Percentiles rank a stretch among this genome's conserved stretches.
phyloP scores from a whole-genome alignment of 2,888 invertebrate genomes.

The Amphipoea lucens region DNA sequence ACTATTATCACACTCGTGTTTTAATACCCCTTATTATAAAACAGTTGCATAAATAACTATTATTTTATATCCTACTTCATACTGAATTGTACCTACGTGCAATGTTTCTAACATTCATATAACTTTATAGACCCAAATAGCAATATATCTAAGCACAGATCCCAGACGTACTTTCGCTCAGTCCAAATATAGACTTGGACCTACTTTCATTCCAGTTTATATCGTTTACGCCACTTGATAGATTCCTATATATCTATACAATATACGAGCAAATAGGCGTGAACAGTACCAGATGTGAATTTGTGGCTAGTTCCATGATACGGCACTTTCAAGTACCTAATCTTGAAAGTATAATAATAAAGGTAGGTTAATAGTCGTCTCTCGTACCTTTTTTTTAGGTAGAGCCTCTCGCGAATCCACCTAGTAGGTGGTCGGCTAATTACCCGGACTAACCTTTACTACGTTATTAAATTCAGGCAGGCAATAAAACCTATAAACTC shows the following conservation, averaged over 20 bases:
- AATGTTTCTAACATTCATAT: conserved; percentile 19
- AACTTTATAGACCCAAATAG: conserved; percentile 35
- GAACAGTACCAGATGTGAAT: neutral
- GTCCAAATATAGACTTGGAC: conserved; percentile 48
- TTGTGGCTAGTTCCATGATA: neutral
- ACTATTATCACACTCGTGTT: too few species aligned
- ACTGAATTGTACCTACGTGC: neutral
- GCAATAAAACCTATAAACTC: neutral
- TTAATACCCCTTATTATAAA: too few species aligned
- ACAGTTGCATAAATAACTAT: too few species aligned
- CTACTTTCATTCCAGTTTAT: conserved; percentile 62
- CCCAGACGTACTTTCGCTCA: conserved; percentile 50
- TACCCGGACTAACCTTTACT: neutral
- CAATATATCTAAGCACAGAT: conserved; percentile 38
- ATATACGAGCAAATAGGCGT: neutral
- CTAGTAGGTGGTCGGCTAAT: neutral
- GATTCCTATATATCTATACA: conserved; percentile 1
- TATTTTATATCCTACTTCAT: neutral
- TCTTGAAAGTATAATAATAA: neutral
- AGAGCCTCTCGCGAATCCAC: neutral
- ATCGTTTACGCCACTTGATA: conserved; percentile 42
- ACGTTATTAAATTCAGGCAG: neutral
- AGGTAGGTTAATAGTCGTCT: neutral
- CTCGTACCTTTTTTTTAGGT: neutral
- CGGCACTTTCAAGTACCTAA: neutral